Percentiles rank a stretch among this genome's conserved stretches.
Evolutionary conservation across 2,888 invertebrate genomes (phyloP).

Genomic region (Arenicola marina): DNA sequence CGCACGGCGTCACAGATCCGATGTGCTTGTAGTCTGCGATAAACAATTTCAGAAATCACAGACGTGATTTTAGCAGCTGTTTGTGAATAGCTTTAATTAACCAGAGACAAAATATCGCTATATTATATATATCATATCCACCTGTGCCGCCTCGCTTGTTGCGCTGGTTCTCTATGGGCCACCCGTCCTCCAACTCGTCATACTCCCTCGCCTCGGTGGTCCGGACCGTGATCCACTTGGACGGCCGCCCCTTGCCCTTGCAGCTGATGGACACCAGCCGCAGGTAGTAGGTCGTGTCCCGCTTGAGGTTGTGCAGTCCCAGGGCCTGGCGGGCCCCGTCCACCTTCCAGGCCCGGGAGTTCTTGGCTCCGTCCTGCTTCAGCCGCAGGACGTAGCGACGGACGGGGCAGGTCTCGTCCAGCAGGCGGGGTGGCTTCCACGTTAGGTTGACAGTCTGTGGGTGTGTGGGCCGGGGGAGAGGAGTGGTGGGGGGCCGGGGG

Average conservation of each 20-base stretch:
- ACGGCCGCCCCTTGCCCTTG: constrained; percentile 25
- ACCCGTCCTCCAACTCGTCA: constrained; percentile 3
- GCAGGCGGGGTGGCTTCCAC: constrained; percentile 20
- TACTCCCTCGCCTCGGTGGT: too few species aligned
- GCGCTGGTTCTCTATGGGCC: neutral
- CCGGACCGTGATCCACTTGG: constrained; percentile 25
- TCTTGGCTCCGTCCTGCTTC: constrained; percentile 22
- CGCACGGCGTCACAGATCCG: too few species aligned
- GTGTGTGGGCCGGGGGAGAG: neutral
- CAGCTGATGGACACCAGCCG: constrained; percentile 30
- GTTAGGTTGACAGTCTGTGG: constrained; percentile 16
- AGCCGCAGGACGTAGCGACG: constrained; percentile 29
- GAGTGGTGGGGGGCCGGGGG: neutral
- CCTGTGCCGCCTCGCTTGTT: too few species aligned
- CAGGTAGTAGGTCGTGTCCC: constrained; percentile 22
- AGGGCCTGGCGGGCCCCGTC: constrained; percentile 19
- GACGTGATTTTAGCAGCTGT: too few species aligned
- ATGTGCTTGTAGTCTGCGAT: too few species aligned
- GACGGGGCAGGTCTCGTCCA: constrained; percentile 22
- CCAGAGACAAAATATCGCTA: too few species aligned
- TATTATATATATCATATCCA: too few species aligned
- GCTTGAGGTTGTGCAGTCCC: constrained; percentile 16
- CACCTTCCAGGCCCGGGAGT: constrained; percentile 23
- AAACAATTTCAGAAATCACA: too few species aligned
- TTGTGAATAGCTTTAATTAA: too few species aligned